Percentiles rank a stretch among this genome's conserved stretches.
Conservation (phyloP, 2,113 vertebrate species). For the Muntiacus reevesi region DNA sequence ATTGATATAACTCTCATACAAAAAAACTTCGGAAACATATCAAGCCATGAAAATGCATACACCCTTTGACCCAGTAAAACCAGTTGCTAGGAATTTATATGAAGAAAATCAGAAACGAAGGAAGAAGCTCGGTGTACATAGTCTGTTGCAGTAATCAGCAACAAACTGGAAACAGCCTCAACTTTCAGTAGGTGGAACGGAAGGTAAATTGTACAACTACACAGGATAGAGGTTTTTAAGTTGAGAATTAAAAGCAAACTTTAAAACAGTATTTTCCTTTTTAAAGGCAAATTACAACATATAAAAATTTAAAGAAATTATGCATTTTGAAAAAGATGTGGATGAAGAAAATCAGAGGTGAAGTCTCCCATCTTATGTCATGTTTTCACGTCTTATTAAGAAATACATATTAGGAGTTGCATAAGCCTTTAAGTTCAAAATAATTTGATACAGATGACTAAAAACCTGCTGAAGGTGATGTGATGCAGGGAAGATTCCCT, state of each 20-base stretch:
- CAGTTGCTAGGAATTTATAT: background rate
- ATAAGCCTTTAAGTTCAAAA: background rate
- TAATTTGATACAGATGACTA: background rate
- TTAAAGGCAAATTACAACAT: background rate
- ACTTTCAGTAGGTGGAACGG: too few species aligned
- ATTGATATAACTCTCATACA: background rate
- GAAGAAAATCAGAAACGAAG: background rate
- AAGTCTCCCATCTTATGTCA: background rate
- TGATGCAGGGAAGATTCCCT: background rate
- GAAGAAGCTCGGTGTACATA: background rate
- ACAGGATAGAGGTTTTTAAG: background rate
- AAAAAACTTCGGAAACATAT: constrained; percentile 6
- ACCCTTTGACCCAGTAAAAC: background rate
- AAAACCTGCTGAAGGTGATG: background rate
- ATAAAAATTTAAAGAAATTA: constrained; percentile 3
- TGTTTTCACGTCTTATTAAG: background rate
- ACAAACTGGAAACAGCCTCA: background rate
- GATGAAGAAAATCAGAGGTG: background rate
- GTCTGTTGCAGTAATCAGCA: background rate
- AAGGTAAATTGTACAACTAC: background rate
- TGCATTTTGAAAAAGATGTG: background rate
- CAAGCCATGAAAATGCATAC: constrained; percentile 12
- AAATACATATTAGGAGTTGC: background rate
- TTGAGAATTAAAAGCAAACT: background rate
- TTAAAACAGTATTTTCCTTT: background rate